These are phyloP conservation scores for Ectropis grisescens DNA, from an alignment of 1,140 invertebrate species.

Conservation along the genomic window DNA sequence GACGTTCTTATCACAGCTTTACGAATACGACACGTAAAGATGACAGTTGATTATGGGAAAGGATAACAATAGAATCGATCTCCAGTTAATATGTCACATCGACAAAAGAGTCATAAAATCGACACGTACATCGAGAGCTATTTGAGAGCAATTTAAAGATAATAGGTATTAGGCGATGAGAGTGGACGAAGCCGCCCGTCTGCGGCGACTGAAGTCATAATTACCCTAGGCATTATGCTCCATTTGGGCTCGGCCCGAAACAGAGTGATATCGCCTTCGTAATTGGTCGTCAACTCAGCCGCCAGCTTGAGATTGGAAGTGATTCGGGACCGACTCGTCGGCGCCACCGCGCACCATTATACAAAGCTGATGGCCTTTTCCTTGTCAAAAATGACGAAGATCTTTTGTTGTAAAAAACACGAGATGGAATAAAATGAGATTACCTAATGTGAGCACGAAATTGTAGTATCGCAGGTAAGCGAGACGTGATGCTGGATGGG, in stretches of 20 bases:
- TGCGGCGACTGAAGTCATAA: slow-evolving; percentile 50
- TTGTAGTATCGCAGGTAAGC: slow-evolving; percentile 42
- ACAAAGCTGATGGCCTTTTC: slow-evolving; percentile 69
- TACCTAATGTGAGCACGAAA: slow-evolving; percentile 45
- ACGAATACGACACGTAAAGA: too few species aligned
- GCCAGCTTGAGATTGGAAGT: slow-evolving; percentile 44
- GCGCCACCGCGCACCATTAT: slow-evolving; percentile 60
- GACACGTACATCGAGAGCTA: slow-evolving; percentile 9
- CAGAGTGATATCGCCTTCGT: slow-evolving; percentile 55
- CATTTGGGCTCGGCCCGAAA: slow-evolving; percentile 55
- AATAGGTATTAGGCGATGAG: slow-evolving; percentile 31
- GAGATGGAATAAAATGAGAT: slow-evolving; percentile 48
- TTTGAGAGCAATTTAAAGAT: slow-evolving; percentile 37
- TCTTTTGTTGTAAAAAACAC: slow-evolving; percentile 58
- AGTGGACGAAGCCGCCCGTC: slow-evolving; percentile 16
- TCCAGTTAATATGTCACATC: background rate
- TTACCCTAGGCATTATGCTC: slow-evolving; percentile 63
- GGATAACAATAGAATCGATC: slow-evolving; percentile 1
- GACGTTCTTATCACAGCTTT: too few species aligned
- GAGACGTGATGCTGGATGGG: slow-evolving; percentile 15
- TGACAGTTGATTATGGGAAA: too few species aligned
- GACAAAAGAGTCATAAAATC: slow-evolving; percentile 10
- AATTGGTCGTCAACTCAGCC: slow-evolving; percentile 61
- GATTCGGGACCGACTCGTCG: slow-evolving; percentile 43
- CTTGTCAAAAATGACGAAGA: slow-evolving; percentile 68